Base-by-base conservation (phyloP, 2,113 vertebrate species). In the Channa argus region DNA sequence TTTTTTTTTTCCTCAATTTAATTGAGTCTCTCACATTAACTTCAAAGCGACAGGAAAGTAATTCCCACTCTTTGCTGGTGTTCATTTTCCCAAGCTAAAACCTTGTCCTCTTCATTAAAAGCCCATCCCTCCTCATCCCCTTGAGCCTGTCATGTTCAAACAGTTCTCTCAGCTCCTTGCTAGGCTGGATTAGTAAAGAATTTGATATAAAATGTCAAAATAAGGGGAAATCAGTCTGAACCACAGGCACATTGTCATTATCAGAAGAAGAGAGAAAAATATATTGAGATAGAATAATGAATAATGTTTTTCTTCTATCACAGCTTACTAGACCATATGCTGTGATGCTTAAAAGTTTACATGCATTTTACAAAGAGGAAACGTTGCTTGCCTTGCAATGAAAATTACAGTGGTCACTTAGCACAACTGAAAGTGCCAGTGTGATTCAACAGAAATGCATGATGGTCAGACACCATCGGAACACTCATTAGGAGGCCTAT, bases 31-130 rank as follows among this genome's bases (percentile, higher is more conserved):
- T 85, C 66, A 80, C 77, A 87, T 91, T 84, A 92, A 92, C 89
- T 87, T 91, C 91, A 92, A 92, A 92, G 86, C 60, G 58, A 84
- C 62, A 75, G 70, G 64, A 46, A 73, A 80, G 85, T 83, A 86
- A 86, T 88, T 81, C 76, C 59, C 41, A 61, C 72, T 85, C 75
- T 82, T 80, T 79, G 81, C 77, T 84, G 64, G 71, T 67, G 63
- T 87, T 90, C 70, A 74, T 84, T 87, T 88, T 88, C 74, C 74
- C 65, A 66, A 81, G 82, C 63, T 77, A 70, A 83, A 82, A 79
- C 82, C 86, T 83, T 86, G 83, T 88, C 76, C 82, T 89, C 77
- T 87, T 88, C 80, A 90, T 88, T 91, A 89, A 92, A 87, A 73
- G 71, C 71, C 76, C 62, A 72, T 66, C 63, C 67, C 74, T 85